Conservation (phyloP, 1,140 invertebrate species). For the Trichonephila clavata region DNA sequence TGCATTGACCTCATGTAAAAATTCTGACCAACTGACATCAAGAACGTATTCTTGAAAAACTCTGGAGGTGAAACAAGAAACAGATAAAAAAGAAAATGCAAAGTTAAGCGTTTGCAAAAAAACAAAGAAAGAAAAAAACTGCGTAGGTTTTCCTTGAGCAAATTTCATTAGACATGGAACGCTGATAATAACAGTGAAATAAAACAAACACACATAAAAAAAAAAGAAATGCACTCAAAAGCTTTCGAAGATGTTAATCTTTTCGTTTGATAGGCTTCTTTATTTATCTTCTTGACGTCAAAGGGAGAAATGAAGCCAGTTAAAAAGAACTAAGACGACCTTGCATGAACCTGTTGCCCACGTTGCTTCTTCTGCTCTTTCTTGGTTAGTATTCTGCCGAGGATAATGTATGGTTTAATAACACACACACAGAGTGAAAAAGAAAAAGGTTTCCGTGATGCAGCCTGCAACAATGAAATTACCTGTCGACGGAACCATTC, state of each 20-base stretch:
- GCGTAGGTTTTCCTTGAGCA: neutral
- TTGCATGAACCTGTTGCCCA: conserved; percentile 23
- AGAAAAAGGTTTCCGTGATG: neutral
- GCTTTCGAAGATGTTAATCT: conserved; percentile 24
- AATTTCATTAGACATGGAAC: conserved; percentile 22
- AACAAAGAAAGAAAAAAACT: neutral
- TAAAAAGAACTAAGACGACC: neutral
- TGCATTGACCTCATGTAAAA: too few species aligned
- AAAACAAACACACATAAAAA: neutral
- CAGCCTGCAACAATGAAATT: neutral
- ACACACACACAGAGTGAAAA: neutral
- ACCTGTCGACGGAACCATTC: neutral
- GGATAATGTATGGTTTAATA: neutral
- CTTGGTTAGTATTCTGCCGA: neutral
- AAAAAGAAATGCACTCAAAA: conserved; percentile 1
- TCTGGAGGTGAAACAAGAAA: too few species aligned
- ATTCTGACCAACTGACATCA: too few species aligned
- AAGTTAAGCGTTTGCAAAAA: too few species aligned
- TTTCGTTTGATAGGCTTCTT: conserved; percentile 19
- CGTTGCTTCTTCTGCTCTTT: neutral
- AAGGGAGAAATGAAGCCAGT: conserved; percentile 6
- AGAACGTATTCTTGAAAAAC: too few species aligned
- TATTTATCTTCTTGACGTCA: conserved; percentile 11
- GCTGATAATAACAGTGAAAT: neutral
- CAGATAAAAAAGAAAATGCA: too few species aligned